These are phyloP conservation scores for Tamandua tetradactyla DNA, from an alignment of 2,797 vertebrate genomes.

Conservation along the genomic window DNA sequence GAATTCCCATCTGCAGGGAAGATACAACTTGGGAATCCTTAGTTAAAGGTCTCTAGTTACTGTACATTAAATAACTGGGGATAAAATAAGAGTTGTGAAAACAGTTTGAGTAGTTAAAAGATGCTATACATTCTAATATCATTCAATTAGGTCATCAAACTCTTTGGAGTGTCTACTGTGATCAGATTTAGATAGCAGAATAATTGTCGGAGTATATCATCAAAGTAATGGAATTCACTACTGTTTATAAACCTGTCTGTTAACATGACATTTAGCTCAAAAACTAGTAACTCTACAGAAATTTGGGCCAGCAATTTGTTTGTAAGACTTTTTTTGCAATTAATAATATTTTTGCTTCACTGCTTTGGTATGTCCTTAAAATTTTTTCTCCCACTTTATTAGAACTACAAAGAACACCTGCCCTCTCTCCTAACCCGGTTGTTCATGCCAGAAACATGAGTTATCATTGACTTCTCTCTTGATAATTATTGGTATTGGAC, in stretches of 20 bases:
- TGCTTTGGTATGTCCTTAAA: constrained; percentile 27
- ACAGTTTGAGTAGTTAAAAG: constrained; percentile 15
- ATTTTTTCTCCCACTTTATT: not conserved
- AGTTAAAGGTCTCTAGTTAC: not conserved
- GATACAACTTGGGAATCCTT: not conserved
- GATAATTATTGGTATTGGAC: not conserved
- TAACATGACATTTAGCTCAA: constrained; percentile 47
- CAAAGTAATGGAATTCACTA: not conserved
- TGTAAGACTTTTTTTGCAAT: constrained; percentile 11
- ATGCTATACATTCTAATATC: not conserved
- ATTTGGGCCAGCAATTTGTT: not conserved
- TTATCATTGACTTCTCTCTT: constrained; percentile 21
- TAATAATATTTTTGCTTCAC: constrained; percentile 42
- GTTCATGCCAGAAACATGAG: constrained; percentile 8
- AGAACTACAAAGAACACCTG: constrained; percentile 25
- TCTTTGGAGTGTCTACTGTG: not conserved
- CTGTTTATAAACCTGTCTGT: not conserved
- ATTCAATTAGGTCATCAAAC: constrained; percentile 33
- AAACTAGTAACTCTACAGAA: constrained; percentile 57
- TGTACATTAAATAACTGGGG: not conserved
- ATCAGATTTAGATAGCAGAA: constrained; percentile 19
- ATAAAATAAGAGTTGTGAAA: constrained; percentile 37
- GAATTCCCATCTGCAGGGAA: constrained; percentile 43
- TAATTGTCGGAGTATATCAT: not conserved
- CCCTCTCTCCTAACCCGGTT: not conserved